phyloP scores from a whole-genome alignment of 2,113 vertebrate species.

The Paedocypris sp. region DNA sequence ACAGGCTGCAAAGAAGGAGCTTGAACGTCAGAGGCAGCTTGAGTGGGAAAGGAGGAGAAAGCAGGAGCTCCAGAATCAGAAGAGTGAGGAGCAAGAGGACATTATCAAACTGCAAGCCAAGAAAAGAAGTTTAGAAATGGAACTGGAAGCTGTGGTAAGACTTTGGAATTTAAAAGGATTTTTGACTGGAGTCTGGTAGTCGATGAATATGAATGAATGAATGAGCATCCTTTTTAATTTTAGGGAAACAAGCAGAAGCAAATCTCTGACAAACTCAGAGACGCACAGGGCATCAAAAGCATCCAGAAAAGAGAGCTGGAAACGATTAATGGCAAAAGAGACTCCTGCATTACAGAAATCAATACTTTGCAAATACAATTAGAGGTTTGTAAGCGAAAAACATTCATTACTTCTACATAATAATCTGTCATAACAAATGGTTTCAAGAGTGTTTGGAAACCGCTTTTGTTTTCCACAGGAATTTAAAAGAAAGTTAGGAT shows the following conservation, averaged over 20 bases:
- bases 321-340: conserved; percentile 70
- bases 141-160: conserved; percentile 86
- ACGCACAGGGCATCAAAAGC: conserved; percentile 72
- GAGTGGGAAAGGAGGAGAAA: conserved; percentile 80
- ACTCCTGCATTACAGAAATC: conserved; percentile 74
- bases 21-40: conserved; percentile 79
- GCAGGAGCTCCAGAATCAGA: conserved; percentile 80
- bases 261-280: conserved; percentile 77
- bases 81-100: conserved; percentile 79
- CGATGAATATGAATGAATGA: too few species aligned
- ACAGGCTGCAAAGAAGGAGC: conserved; percentile 85
- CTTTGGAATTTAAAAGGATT: too few species aligned
- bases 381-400: conserved; percentile 70
- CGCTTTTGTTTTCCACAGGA: conserved; percentile 61
- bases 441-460: too few species aligned
- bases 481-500: conserved; percentile 77
- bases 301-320: conserved; percentile 74
- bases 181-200: too few species aligned
- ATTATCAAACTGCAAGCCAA: conserved; percentile 77
- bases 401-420: too few species aligned
- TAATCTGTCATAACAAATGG: too few species aligned
- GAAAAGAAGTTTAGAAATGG: conserved; percentile 86
- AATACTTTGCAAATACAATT: conserved; percentile 75
- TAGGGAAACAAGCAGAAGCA: conserved; percentile 88
- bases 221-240: background rate